Base-by-base conservation (phyloP, 2,888 invertebrate species). In the Eupithecia exiguata region DNA sequence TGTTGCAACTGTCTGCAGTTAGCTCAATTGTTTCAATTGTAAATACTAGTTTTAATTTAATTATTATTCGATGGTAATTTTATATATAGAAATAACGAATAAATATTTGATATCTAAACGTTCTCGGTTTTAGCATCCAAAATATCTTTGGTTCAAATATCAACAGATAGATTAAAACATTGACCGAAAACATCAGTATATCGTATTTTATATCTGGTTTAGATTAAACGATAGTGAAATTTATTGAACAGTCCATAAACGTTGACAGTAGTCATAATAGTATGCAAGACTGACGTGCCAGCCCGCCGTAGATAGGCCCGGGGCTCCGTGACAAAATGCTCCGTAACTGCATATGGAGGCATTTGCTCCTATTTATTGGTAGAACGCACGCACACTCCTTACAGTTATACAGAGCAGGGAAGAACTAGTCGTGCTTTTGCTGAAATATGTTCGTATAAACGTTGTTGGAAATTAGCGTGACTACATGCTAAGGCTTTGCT, bases 341-440 rank as follows among this genome's bases (percentile, higher is more conserved):
- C 81, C 83, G 82, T 84, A 84, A 86, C 75, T 84, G 84, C 84
- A 82, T 83, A 83, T 80, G 86, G 85, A 85, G 87, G 82, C 81
- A 82, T 83, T 83, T 82, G 81, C 81, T 76, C 77, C 81, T 84
- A 86, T 91, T 92, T 92, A 92, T 91, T 84, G 82, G 80, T 75
- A 77, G 78, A 77, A 79, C 79, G 80, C 92, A 90, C 89, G 91
- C 87, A 87, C 83, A 78, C 77, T 40, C 73, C 49, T 70, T 71
- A 72, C 77, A 78, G 78, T 81, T 83, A 68, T 61, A 70, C 53
- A 21, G 25, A 4, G 5, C 1, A 58, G 21, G 25, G 58, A 58
- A 58, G 58, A 25, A 58, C 25, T 5, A 12, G 21, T 53, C 9
- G 10, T 53, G 21, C 21, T 58, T 58, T 58, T 38, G 21, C 61